Evolutionary conservation across 2,797 vertebrate species (phyloP).

Genomic region (Xiphophorus birchmanni): DNA sequence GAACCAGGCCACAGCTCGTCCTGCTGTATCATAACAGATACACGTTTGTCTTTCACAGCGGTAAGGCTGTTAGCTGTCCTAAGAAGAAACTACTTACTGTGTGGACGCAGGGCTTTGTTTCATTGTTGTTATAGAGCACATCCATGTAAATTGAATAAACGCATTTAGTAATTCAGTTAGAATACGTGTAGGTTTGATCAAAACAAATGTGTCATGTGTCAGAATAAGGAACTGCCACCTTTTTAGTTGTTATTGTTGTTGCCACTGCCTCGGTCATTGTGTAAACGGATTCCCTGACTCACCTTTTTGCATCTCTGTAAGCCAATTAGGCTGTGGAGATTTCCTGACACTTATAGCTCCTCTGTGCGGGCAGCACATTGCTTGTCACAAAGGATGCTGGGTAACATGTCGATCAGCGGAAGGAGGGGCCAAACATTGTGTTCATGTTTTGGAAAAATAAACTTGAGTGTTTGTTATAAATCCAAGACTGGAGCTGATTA

Average conservation of each 20-base stretch:
- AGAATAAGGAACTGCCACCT: conserved; percentile 9
- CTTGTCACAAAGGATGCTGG: conserved; percentile 43
- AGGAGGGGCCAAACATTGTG: conserved; percentile 15
- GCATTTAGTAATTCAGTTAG: not conserved
- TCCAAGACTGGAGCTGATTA: not conserved
- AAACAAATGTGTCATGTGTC: not conserved
- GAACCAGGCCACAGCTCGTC: conserved; percentile 12
- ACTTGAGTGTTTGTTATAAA: not conserved
- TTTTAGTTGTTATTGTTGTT: conserved; percentile 53
- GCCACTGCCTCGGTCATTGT: conserved; percentile 56
- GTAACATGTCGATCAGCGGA: conserved; percentile 37
- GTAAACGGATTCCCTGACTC: conserved; percentile 78
- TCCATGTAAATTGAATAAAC: not conserved
- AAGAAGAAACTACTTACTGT: not conserved
- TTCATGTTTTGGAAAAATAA: not conserved
- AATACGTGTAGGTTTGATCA: not conserved
- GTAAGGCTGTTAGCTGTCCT: not conserved
- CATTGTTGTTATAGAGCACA: not conserved
- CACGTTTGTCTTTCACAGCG: conserved; percentile 9
- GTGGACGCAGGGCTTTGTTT: not conserved
- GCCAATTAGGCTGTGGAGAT: conserved; percentile 74
- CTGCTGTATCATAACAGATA: not conserved
- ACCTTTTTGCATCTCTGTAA: conserved; percentile 76
- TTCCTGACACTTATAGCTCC: conserved; percentile 71
- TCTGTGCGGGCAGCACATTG: conserved; percentile 49